Conservation (phyloP, 2,888 invertebrate genomes). For the Megamerina dolium region DNA sequence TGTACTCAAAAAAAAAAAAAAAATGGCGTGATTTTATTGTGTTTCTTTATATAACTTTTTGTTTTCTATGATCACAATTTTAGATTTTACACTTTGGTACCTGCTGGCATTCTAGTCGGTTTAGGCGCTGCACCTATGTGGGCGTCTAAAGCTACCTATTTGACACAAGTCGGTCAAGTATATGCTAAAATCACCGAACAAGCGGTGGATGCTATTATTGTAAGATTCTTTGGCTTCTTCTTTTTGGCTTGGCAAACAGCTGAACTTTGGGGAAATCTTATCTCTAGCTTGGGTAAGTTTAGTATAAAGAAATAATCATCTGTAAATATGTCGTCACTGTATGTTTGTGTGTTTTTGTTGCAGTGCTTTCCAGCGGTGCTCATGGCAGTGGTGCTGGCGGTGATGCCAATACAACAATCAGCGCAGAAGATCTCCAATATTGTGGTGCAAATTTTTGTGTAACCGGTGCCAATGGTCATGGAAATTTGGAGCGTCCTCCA, state of each 20-base stretch:
- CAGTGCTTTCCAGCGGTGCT: conserved; percentile 68
- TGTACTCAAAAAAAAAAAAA: neutral
- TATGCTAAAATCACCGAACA: conserved; percentile 85
- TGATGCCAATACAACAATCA: conserved; percentile 45
- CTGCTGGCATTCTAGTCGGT: conserved; percentile 89
- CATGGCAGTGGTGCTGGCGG: conserved; percentile 54
- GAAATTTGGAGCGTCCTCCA: conserved; percentile 73
- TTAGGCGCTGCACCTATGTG: conserved; percentile 96
- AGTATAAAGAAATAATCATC: neutral
- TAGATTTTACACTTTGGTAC: conserved; percentile 81
- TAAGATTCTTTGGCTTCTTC: conserved; percentile 97
- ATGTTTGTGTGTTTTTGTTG: neutral
- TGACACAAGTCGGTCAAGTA: conserved; percentile 88
- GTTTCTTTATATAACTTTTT: conserved; percentile 30
- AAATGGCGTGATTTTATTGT: conserved; percentile 1
- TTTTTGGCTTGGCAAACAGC: conserved; percentile 97
- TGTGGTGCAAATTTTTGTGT: conserved; percentile 83
- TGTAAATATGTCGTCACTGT: too few relatives aligned
- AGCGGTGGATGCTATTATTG: conserved; percentile 86
- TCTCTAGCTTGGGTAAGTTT: conserved; percentile 67
- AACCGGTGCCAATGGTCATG: conserved; percentile 63
- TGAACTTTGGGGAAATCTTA: conserved; percentile 92
- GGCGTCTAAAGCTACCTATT: conserved; percentile 96
- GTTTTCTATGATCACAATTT: neutral
- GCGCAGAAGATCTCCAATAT: conserved; percentile 53